Base-by-base conservation (phyloP, 1,140 invertebrate species). In the Bombus impatiens region DNA sequence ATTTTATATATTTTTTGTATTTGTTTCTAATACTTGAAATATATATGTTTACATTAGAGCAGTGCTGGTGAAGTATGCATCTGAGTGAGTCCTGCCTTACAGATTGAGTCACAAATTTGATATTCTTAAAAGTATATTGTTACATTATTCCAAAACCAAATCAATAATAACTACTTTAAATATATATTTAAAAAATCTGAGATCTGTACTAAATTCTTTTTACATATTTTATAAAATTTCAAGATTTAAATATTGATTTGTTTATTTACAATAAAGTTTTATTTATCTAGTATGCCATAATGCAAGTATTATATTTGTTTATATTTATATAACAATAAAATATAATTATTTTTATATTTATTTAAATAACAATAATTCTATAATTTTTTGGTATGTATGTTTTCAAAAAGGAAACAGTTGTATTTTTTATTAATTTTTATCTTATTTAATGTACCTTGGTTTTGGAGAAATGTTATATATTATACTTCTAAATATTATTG, bases 61-160 rank as follows among this genome's bases (percentile, higher is more conserved):
- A 70, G 13, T 78, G 2, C 0, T 68, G 1, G 25, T 65, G 10
- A 84, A 57, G 37, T 84, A 78, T 78, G 71, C 76, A 62, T 84
- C 68, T 79, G 53, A 79, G 67, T 79, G 68, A 71, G 77, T 84
- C 32, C 82, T 84, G 76, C 75, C 77, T 84, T 84, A 53, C 0
- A 70, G 57, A 78, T 22, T 78, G 25, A 79, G 32, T 79, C 22
- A n/a, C 4, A 32, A 78, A 72, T 72, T 35, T 71, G 13, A 47
- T 79, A 84, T 57, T 78, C 25, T 62, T 62, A 25, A 78, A 84
- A n/a, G 15, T 79, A 79, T 72, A 70, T 78, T 42, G 32, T 84
- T 57, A 42, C 12, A 71, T 72, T 84, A 72, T 84, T 72, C 10
- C 28, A 32, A 72, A 84, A 71, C 40, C 67, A 79, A 84, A 77